Evolutionary conservation across 2,797 vertebrate species (phyloP).

Genomic region (Coranthus polyacanthus): DNA sequence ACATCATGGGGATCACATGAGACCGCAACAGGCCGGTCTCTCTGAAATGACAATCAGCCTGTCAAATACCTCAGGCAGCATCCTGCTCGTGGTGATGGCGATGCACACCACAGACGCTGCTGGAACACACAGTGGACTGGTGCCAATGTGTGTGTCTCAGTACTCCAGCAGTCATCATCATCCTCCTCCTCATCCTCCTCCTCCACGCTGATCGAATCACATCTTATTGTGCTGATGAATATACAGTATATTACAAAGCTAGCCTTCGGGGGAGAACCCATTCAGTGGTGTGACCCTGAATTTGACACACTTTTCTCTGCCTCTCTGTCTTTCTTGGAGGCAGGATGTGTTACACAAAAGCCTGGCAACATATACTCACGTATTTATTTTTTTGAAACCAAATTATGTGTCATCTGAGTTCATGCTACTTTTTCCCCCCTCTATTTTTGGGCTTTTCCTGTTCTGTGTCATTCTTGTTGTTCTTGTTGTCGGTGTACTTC

Average conservation of each 20-base stretch:
- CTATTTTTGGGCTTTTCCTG: not conserved
- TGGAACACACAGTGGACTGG: slow-evolving; percentile 23
- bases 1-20: slow-evolving; percentile 57
- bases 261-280: slow-evolving; percentile 56
- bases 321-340: slow-evolving; percentile 27
- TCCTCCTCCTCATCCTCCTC: not conserved
- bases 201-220: slow-evolving; percentile 35
- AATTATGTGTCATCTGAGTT: not conserved
- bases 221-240: slow-evolving; percentile 49
- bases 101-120: slow-evolving; percentile 17
- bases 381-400: slow-evolving; percentile 4
- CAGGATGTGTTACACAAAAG: slow-evolving; percentile 36
- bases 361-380: slow-evolving; percentile 1
- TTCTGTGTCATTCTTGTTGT: not conserved
- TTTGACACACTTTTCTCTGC: slow-evolving; percentile 75
- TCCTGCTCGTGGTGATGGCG: slow-evolving; percentile 22
- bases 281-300: slow-evolving; percentile 62
- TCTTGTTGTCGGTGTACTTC: slow-evolving; percentile 8
- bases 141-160: slow-evolving; percentile 4
- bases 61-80: slow-evolving; percentile 27
- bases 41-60: slow-evolving; percentile 50
- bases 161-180: not conserved
- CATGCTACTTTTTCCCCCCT: not conserved
- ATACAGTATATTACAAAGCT: slow-evolving; percentile 38
- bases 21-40: slow-evolving; percentile 29